Evolutionary conservation across 2,797 vertebrate genomes (phyloP), one percentile per base, ranked within the genome.

Genomic region (Ctenopoma kingsleyae): DNA sequence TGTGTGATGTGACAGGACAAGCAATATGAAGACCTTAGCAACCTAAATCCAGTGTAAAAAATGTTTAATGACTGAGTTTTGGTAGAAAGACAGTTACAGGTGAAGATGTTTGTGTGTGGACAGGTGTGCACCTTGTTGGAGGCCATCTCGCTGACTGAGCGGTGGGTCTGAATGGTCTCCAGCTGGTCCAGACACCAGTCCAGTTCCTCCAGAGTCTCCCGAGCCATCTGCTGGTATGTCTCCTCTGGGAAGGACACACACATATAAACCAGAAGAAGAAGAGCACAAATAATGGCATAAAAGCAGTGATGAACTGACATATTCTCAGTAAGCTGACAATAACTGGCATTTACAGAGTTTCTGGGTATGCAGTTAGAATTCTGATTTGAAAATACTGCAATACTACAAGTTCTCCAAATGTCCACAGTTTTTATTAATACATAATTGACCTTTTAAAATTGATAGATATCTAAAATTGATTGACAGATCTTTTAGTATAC

Each of bases 181-280:
- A 96, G 86, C 89, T 96, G 95, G 88, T 96, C 95, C 89, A 96
- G 85, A 92, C 95, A 96, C 95, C 95, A 96, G 89, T 96, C 95
- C 83, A 96, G 90, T 89, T 96, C 95, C 81, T 96, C 95, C 91
- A 96, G 89, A 83, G 95, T 96, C 92, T 96, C 95, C 81, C 90
- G 85, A 78, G 95, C 95, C 94, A 96, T 91, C 90, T 96, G 95
- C 94, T 96, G 95, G 89, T 96, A 96, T 4, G 95, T 96, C 88
- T 96, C 95, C 71, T 96, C 95, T 96, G 87, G 55, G 60, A 74
- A 58, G 51, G 61, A 86, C 50, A 81, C 20, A 75, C 68, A 82
- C 13, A 84, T 23, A 22, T 43, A 35, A 63, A 76, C 25, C 32
- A 58, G 51, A 32, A 62, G 53, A 12, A 60, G 8, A 71, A 74